Percentiles rank a stretch among this genome's conserved stretches.
phyloP scores from a whole-genome alignment of 2,888 invertebrate species.

The Tipula vernalis region DNA sequence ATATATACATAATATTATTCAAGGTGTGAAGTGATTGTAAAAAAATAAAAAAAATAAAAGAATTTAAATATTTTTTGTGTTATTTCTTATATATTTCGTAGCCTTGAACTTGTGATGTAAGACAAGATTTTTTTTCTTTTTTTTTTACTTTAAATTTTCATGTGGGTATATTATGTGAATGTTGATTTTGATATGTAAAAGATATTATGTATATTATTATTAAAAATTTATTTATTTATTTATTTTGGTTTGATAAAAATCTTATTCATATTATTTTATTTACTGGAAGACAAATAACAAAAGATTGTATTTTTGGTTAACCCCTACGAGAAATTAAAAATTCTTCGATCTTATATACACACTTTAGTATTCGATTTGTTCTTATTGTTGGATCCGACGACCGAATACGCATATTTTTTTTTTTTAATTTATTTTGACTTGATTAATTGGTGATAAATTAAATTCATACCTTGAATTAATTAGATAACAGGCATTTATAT shows the following conservation, averaged over 20 bases:
- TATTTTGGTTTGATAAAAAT: slow-evolving; percentile 5
- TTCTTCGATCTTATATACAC: background rate
- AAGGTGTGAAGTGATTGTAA: slow-evolving; percentile 12
- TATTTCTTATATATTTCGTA: slow-evolving; percentile 6
- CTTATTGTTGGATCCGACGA: background rate
- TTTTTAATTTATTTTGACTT: background rate
- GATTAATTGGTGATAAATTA: slow-evolving; percentile 4
- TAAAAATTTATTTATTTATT: slow-evolving; percentile 6
- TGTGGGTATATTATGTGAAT: slow-evolving; percentile 9
- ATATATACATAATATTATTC: background rate
- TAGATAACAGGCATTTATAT: background rate
- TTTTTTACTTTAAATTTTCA: background rate
- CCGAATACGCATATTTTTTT: background rate
- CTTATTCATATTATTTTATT: background rate
- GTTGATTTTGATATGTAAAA: slow-evolving; percentile 9
- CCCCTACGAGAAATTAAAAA: background rate
- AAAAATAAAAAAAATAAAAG: slow-evolving; percentile 5
- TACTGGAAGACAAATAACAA: background rate
- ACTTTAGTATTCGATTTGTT: background rate
- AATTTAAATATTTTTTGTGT: slow-evolving; percentile 5
- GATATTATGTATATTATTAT: slow-evolving; percentile 9
- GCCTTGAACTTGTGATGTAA: slow-evolving; percentile 11
- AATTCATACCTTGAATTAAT: background rate
- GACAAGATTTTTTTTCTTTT: background rate
- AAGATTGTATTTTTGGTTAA: background rate